Percentiles rank a stretch among this genome's conserved stretches.
Conservation (phyloP, 2,888 invertebrate genomes). For the Scelioninae gen. 2 region DNA sequence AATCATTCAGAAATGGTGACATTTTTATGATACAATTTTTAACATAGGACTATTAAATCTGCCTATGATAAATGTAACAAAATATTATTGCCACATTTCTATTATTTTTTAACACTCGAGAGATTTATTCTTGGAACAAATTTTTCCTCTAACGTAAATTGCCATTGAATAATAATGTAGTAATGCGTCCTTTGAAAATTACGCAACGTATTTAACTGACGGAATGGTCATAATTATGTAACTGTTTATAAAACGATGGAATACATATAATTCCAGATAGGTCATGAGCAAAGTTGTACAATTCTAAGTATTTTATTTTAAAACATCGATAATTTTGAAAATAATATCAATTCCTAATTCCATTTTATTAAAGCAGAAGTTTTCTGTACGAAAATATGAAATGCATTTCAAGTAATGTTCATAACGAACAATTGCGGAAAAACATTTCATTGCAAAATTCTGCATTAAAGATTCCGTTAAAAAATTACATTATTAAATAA, state of each 20-base stretch:
- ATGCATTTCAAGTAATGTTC: too few relatives aligned
- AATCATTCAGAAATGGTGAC: slow-evolving; percentile 6
- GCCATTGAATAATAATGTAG: slow-evolving; percentile 13
- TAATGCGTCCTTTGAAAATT: slow-evolving; percentile 41
- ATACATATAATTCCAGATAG: not conserved
- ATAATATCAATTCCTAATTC: not conserved
- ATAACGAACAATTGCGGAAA: too few relatives aligned
- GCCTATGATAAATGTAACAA: not conserved
- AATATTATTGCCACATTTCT: slow-evolving; percentile 7
- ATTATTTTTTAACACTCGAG: slow-evolving; percentile 11
- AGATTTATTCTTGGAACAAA: slow-evolving; percentile 18
- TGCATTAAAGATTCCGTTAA: too few relatives aligned
- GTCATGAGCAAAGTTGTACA: not conserved
- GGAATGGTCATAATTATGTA: slow-evolving; percentile 25
- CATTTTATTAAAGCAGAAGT: not conserved
- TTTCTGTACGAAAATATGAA: not conserved
- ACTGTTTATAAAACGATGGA: slow-evolving; percentile 22
- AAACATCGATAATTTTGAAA: not conserved
- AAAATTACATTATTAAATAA: not conserved
- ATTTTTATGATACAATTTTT: not conserved
- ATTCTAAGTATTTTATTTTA: not conserved
- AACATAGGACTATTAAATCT: too few relatives aligned
- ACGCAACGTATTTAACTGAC: slow-evolving; percentile 33
- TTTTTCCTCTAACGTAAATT: slow-evolving; percentile 11
- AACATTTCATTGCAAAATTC: too few relatives aligned